Evolutionary conservation across 2,797 vertebrate genomes (phyloP), one percentile per base, ranked within the genome.

Genomic region (Bucorvus abyssinicus): DNA sequence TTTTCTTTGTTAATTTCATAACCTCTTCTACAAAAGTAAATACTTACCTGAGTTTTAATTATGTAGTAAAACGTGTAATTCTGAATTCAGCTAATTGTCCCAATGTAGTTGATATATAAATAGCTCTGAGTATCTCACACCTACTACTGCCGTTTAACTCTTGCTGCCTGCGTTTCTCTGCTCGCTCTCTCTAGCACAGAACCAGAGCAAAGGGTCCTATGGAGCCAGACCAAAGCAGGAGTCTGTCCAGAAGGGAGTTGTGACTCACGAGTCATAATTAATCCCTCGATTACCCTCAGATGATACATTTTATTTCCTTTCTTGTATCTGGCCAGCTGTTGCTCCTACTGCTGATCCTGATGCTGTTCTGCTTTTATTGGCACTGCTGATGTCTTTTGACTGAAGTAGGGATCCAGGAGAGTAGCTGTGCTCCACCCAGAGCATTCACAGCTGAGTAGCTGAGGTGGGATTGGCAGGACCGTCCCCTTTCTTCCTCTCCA

Each of bases 241-340:
- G 15, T 27, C 94, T 85, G 78, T 89, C 91, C 91, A 92, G 87
- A 94, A 92, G 95, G 76, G 69, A 93, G 65, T 9, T 63, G 74
- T 86, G 87, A 92, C 94, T 95, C 82, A 70, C 90, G 92, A 95
- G 92, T 97, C 73, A 76, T 88, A 94, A 88, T 87, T 93, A 94
- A 93, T 96, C 94, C 89, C 76, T 81, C 93, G 85, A 93, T 93
- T 89, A 81, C 79, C 87, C 89, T 96, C 96, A 96, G 91, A 96
- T 95, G 95, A 89, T 86, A 85, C 53, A 65, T 93, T 94, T 95
- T 95, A 94, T 91, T 94, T 95, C 91, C 79, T 87, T 93, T 89
- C 91, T 86, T 94, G 69, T 86, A 65, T 93, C 91, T 96, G 92
- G 84, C 87, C 95, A 96, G 95, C 94, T 96, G 91, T 87, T 92